phyloP scores from a whole-genome alignment of 53 echinoderm and acorn worm genomes.

The Paracentrotus lividus region DNA sequence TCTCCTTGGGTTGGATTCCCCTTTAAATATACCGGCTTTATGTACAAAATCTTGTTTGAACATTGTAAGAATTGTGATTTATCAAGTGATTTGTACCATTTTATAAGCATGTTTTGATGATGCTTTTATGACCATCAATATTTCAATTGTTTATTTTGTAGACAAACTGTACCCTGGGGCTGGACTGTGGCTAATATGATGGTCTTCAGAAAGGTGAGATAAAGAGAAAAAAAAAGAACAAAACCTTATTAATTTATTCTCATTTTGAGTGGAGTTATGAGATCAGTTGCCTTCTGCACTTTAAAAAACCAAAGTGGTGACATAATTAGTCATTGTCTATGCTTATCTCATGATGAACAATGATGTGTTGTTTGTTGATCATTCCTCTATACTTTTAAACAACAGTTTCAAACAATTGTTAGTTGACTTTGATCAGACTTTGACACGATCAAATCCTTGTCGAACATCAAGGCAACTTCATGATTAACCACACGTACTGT shows the following conservation, averaged over 20 bases:
- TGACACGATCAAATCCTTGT: not conserved
- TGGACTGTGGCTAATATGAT: constrained; percentile 92
- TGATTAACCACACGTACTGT: not conserved
- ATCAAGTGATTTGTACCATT: no score
- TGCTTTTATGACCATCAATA: not conserved
- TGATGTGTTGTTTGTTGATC: not conserved
- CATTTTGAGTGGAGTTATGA: not conserved
- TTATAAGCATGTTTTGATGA: no score
- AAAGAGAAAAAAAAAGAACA: no score
- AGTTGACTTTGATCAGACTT: constrained; percentile 13
- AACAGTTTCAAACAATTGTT: not conserved
- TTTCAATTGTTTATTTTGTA: not conserved
- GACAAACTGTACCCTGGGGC: constrained; percentile 89
- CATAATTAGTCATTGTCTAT: not conserved
- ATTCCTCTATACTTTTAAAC: not conserved
- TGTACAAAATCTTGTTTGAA: no score
- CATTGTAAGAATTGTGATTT: no score
- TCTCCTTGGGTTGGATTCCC: no score
- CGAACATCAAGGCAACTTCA: not conserved
- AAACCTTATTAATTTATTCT: no score
- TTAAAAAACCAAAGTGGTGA: not conserved
- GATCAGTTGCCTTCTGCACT: not conserved
- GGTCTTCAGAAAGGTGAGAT: constrained; percentile 91
- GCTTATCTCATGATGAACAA: not conserved
- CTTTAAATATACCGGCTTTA: no score